Evolutionary conservation across 2,797 vertebrate genomes (phyloP), one percentile per base, ranked within the genome.

Genomic region (Thripadectes ignobilis): DNA sequence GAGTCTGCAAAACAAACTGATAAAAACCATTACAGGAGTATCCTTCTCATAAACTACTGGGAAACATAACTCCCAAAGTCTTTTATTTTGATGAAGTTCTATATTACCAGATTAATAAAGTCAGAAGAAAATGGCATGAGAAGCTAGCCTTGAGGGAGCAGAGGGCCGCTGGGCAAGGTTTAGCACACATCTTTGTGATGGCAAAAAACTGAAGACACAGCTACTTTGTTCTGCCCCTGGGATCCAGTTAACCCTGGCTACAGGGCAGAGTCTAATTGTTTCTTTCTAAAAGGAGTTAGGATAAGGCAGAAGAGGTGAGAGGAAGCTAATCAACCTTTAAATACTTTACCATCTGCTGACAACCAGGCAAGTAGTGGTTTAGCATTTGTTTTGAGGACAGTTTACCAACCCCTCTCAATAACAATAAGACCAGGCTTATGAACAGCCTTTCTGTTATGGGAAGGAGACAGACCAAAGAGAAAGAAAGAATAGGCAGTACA

Each of bases 311-410:
- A 77, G 87, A 94, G 76, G 58, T 76, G 58, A 91, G 63, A n/a
- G 51, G 41, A 85, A 95, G 94, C 81, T 86, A 90, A 89, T 93
- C 80, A 83, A 63, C 74, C 85, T 74, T 85, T 92, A 94, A 94
- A 95, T 85, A 59, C 92, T 80, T 79, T 66, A 68, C 91, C 66
- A 92, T 93, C 94, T 95, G 92, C 81, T 87, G 81, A 69, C 30
- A 69, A 55, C 43, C 48, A 57, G 77, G 68, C 76, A 91, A 89
- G 67, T 3, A 76, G 65, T 66, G 63, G 61, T 58, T 93, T 82
- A 82, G 62, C 48, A 62, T 77, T 49, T 67, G 63, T 71, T 85
- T 78, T 54, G 38, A 91, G 71, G 48, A 73, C 62, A 86, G 85
- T 71, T 90, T 88, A 87, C 74, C 59, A 89, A 72, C 30, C 39